Base-by-base conservation (phyloP, 2,113 vertebrate species). In the Prionailurus viverrinus region DNA sequence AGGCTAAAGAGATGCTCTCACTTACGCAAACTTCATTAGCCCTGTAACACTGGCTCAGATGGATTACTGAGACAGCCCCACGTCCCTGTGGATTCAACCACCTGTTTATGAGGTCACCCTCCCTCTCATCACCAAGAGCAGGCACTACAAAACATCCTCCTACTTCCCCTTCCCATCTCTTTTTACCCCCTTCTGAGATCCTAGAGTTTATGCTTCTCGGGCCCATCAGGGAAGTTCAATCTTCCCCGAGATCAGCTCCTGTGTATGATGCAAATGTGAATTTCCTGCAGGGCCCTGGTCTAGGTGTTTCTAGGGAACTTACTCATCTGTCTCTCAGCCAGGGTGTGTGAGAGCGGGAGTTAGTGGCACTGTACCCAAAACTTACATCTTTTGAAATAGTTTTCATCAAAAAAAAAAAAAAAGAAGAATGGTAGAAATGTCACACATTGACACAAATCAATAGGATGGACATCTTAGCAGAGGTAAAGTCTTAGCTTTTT, bases 221-320 rank as follows among this genome's bases (percentile, higher is more conserved):
- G 39, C 48, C 14, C 66, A 9, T 36, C 71, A 29, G 31, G 31
- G 39, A 66, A 36, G 68, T 51, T 55, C 73, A 31, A 15, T 45
- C 55, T 16, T 82, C 31, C 55, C 10, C 3, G 55, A 82, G 25
- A 79, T 63, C 21, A 27, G 25, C 65, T 16, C 19, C 76, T 31
- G 4, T 29, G 5, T 0, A 1, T 1, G 1, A 53, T 29, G 3
- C 7, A 58, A 58, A 66, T 4, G 7, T 13, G 18, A 13, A 41
- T 53, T 66, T 58, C 91, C 66, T 53, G 4, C 53, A 66, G 21
- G 14, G 9, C 16, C 2, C 7, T 31, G 12, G 31, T 68, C 0
- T 31, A 16, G 4, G 33, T 21, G 65, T 85, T 61, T 14, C 39
- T 19, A 12, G 53, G 12, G 9, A 73, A 73, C 4, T 14, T 25